phyloP scores from a whole-genome alignment of 2,888 invertebrate genomes.

The Keiferia lycopersicella region DNA sequence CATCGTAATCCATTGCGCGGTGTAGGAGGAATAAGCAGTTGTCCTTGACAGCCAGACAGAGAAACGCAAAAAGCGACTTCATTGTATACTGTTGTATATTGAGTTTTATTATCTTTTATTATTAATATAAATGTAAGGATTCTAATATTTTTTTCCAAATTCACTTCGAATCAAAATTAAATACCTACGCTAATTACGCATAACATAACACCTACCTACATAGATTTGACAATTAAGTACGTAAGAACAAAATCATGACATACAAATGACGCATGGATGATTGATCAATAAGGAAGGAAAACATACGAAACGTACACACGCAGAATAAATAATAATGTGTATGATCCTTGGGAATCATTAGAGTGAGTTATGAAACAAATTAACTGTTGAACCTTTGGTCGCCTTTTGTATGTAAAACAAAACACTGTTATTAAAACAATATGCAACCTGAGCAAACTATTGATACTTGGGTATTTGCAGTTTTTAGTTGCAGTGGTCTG shows the following conservation, averaged over 20 bases:
- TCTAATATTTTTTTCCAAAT: too few relatives aligned
- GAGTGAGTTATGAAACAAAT: background rate
- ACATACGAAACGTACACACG: background rate
- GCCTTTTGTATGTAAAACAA: background rate
- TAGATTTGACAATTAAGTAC: background rate
- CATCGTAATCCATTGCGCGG: too few relatives aligned
- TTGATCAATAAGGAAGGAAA: background rate
- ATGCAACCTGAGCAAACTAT: background rate
- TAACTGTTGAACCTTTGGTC: background rate
- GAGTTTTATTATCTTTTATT: too few relatives aligned
- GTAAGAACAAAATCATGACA: background rate
- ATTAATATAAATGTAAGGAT: too few relatives aligned
- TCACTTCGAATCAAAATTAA: too few relatives aligned
- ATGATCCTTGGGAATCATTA: background rate
- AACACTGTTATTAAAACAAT: background rate
- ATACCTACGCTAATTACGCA: too few relatives aligned
- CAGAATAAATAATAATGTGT: background rate
- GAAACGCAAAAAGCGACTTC: too few relatives aligned
- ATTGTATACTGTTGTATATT: too few relatives aligned
- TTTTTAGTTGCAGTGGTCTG: too few relatives aligned
- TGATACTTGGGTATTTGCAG: too few relatives aligned
- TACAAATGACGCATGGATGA: slow-evolving; percentile 1
- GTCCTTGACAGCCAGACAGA: too few relatives aligned
- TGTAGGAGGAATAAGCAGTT: too few relatives aligned
- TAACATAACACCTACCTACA: background rate